Conservation (phyloP, 2,797 vertebrate species). For the Syndactyla subalaris region DNA sequence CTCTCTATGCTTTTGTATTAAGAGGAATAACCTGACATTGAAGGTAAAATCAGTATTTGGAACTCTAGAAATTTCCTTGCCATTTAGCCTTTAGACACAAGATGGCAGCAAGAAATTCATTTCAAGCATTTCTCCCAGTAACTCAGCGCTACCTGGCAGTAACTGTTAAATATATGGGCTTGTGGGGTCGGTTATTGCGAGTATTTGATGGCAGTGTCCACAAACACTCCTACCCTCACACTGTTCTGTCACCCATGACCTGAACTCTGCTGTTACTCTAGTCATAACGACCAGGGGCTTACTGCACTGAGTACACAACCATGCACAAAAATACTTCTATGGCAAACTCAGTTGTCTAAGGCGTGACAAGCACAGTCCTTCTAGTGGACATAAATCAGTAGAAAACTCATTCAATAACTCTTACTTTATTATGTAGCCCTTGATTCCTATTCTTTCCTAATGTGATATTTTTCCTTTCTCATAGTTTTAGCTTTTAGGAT, state of each 20-base stretch:
- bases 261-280: background rate
- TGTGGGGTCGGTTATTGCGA: background rate
- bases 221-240: background rate
- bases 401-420: background rate
- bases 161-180: background rate
- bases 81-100: conserved; percentile 68
- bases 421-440: background rate
- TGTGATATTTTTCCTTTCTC: background rate
- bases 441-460: background rate
- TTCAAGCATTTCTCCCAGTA: conserved; percentile 17
- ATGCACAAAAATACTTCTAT: background rate
- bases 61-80: conserved; percentile 63
- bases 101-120: conserved; percentile 73
- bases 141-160: background rate
- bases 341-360: background rate
- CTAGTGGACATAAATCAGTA: background rate
- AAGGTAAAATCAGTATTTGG: background rate
- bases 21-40: background rate
- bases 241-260: background rate
- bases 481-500: background rate
- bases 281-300: background rate
- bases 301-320: background rate
- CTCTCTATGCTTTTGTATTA: background rate
- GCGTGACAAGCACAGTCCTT: background rate
- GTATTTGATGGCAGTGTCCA: background rate